Base-by-base conservation (phyloP, 35 echinoderm and acorn worm species). In the Hemicentrotus pulcherrimus region DNA sequence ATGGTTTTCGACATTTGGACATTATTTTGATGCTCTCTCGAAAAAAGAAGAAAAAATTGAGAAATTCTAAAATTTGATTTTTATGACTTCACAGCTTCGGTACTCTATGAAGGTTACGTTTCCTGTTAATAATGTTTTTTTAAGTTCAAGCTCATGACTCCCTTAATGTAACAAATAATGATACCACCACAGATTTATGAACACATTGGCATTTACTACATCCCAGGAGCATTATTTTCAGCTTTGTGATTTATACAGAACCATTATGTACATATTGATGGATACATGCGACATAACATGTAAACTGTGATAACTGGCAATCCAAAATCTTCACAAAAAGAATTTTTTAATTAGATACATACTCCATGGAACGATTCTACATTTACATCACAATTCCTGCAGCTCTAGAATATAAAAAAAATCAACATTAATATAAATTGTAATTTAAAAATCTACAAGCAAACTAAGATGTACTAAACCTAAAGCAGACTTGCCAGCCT, bases 161-260 rank as follows among this genome's bases (percentile, higher is more conserved):
- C 0, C 18, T 2, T 0, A 70, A 28, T 55, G 50, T 11, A 55
- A 78, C 18, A 78, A 78, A 78, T 18, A 18, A 28, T 78, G 6
- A 78, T 78, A 78, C 50, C 10, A 55, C 11, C 50, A 55, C 22
- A 28, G 65, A 78, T 28, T 28, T 78, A 78, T 78, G 18, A 78
- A 78, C 65, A 78, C 22, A 78, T 78, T 78, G 65, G 65, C 65
- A 78, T 78, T 78, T 78, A 78, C 19, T 78, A 78, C 65, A 78
- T 28, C 65, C 65, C 28, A 30, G 65, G 65, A 78, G 65, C 65
- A 78, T 7, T 14, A 78, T 78, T 78, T 78, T 78, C 2, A n/a
- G 28, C 65, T 28, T 78, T 78, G 65, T 78, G 65, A n/a, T 78
- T 78, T 78, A 24, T 78, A 78, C 65, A 78, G 22, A 78, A n/a